A percentile compares a stretch with the other conserved stretches of the same genome.
Conservation (phyloP, 2,888 invertebrate genomes). For the Parnassius orleans region DNA sequence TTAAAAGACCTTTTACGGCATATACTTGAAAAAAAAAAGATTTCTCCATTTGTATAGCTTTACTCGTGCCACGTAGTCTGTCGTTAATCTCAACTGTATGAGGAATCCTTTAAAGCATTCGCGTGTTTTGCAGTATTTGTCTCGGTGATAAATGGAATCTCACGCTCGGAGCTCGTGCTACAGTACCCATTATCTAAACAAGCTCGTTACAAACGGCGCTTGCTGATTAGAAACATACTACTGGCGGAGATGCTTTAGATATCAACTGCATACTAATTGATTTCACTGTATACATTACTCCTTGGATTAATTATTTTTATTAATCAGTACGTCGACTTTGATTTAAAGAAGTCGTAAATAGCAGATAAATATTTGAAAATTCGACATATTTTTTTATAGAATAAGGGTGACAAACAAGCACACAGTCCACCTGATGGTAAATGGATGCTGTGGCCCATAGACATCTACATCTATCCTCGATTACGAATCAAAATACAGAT, state of each 20-base stretch:
- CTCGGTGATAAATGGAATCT: constrained; percentile 23
- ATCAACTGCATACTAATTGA: constrained; percentile 22
- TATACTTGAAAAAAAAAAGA: constrained; percentile 1
- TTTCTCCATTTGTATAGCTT: constrained; percentile 12
- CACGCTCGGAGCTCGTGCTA: constrained; percentile 10
- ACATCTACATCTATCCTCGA: too few species aligned
- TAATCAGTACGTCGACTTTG: too few species aligned
- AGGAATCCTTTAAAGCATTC: constrained; percentile 24
- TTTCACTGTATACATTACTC: neutral
- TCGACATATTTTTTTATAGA: too few species aligned
- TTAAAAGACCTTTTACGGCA: neutral
- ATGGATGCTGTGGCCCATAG: too few species aligned
- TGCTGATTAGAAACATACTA: constrained; percentile 25
- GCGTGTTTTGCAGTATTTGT: constrained; percentile 23
- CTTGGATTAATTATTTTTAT: too few species aligned
- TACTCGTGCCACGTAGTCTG: constrained; percentile 12
- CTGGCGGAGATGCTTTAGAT: constrained; percentile 9
- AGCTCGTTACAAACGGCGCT: constrained; percentile 19
- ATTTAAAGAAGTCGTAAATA: too few species aligned
- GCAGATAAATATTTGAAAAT: too few species aligned
- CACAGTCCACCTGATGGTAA: too few species aligned
- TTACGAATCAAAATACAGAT: too few species aligned
- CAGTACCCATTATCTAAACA: constrained; percentile 19
- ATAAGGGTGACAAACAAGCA: too few species aligned
- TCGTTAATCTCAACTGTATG: constrained; percentile 22